Base-by-base conservation (phyloP, 2,797 vertebrate genomes). In the Oreortyx pictus region DNA sequence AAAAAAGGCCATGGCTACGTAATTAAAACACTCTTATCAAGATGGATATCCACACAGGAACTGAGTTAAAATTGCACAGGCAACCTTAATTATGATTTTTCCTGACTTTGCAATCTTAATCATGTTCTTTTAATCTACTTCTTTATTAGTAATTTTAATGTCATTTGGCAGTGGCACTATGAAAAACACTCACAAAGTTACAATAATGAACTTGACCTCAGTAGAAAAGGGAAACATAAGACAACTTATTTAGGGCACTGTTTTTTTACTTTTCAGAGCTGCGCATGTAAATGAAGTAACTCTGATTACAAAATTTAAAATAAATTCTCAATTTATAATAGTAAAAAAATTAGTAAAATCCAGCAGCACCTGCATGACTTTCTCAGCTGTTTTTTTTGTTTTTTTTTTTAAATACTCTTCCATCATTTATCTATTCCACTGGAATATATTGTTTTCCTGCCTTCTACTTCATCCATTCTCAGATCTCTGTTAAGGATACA, bases 11-110 rank as follows among this genome's bases (percentile, higher is more conserved):
- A 43, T 14, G 20, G 37, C 23, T 27, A 7, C 22, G 20, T 43
- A 91, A 75, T 39, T 65, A 81, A 95, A 95, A 78, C 8, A 43
- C 37, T 46, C n/a, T 71, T 82, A 74, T 60, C 76, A 61, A 49
- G 62, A 81, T 25, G 15, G 29, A 65, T 2, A 2, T 31, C 62
- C 24, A 61, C 50, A 64, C 10, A 33, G 37, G 9, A 67, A 33
- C 57, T 8, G 56, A 87, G 41, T 60, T 82, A 82, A 60, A 86
- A 82, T n/a, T 82, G 41, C 50, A 77, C 57, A 81, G 11, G 7
- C 27, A 91, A 57, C 27, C 19, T 85, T 77, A 92, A 76, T 35
- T 82, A 82, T 67, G 27, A 66, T 8, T 86, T 82, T 87, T 66
- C 35, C 39, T 64, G 57, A 80, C 27, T 80, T 80, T 52, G 23